These are phyloP conservation scores for Emmelina monodactyla DNA, from an alignment of 2,888 invertebrate species.

Conservation along the genomic window DNA sequence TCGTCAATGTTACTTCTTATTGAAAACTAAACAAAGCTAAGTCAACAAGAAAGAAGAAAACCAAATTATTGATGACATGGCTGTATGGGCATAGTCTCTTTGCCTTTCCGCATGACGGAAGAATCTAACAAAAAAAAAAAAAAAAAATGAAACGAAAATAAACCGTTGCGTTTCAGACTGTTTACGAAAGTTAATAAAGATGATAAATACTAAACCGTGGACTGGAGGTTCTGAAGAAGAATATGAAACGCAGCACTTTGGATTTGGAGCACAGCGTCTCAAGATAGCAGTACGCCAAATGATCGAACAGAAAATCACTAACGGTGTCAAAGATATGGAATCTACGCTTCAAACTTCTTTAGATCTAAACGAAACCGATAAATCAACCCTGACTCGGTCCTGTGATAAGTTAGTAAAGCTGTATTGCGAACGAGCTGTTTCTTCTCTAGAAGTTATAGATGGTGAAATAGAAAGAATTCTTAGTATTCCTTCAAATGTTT, in stretches of 20 bases:
- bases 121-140: too few relatives aligned
- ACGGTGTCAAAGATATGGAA: constrained; percentile 47
- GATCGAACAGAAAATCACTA: constrained; percentile 49
- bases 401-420: constrained; percentile 44
- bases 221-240: constrained; percentile 51
- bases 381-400: constrained; percentile 34
- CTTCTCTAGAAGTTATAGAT: constrained; percentile 39
- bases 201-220: constrained; percentile 45
- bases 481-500: constrained; percentile 40
- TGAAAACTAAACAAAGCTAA: too few relatives aligned
- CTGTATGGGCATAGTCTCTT: too few relatives aligned
- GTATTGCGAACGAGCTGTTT: constrained; percentile 44
- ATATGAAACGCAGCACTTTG: constrained; percentile 57
- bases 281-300: constrained; percentile 53
- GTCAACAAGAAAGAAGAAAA: too few relatives aligned
- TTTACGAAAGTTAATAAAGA: constrained; percentile 18
- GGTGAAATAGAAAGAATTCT: constrained; percentile 43
- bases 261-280: constrained; percentile 51
- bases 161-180: too few relatives aligned
- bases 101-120: too few relatives aligned
- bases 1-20: too few relatives aligned
- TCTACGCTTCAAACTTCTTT: constrained; percentile 36
- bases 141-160: too few relatives aligned
- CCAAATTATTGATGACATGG: too few relatives aligned
- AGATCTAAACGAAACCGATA: constrained; percentile 46